These are phyloP conservation scores for Bergia sp. DNA, from an alignment of 92 coral and sea anemone species.

Conservation along the genomic window DNA sequence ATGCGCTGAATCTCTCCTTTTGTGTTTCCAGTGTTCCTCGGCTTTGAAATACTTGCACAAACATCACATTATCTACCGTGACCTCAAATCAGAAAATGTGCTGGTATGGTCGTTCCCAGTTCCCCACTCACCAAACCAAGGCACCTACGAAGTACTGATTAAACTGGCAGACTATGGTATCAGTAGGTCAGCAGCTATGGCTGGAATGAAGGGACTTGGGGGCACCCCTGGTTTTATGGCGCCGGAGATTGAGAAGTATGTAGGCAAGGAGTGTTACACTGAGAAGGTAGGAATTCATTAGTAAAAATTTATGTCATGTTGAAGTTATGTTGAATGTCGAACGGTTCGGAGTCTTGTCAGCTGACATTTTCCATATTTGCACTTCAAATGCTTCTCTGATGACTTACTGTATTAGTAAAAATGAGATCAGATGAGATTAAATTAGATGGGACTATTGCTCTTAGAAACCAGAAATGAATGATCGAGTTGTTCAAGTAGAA, in stretches of 20 bases:
- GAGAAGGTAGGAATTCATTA: slow-evolving; percentile 73
- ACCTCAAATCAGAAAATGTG: slow-evolving; percentile 97
- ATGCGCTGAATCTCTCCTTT: not conserved
- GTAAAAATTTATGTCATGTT: too few species aligned
- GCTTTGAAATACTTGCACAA: slow-evolving; percentile 98
- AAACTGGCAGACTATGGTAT: slow-evolving; percentile 99
- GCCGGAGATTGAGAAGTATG: slow-evolving; percentile 98
- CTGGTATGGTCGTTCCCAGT: slow-evolving; percentile 94
- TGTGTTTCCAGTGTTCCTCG: slow-evolving; percentile 78
- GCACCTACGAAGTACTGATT: slow-evolving; percentile 71
- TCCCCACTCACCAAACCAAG: slow-evolving; percentile 78
- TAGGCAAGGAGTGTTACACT: slow-evolving; percentile 94
- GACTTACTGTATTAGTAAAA: too few species aligned
- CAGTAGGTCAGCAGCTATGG: slow-evolving; percentile 96
- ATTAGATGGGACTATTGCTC: too few species aligned
- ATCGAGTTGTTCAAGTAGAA: too few species aligned
- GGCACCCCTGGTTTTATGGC: slow-evolving; percentile 99
- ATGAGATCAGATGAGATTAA: too few species aligned
- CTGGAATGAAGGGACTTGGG: slow-evolving; percentile 98
- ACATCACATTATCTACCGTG: slow-evolving; percentile 97
- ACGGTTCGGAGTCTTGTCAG: not conserved
- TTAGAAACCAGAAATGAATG: too few species aligned
- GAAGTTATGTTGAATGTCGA: not conserved
- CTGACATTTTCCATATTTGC: too few species aligned
- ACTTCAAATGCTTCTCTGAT: too few species aligned